A percentile compares a stretch with the other conserved stretches of the same genome.
Conservation (phyloP, 2,888 invertebrate species). For the Petrophora chlorosata region DNA sequence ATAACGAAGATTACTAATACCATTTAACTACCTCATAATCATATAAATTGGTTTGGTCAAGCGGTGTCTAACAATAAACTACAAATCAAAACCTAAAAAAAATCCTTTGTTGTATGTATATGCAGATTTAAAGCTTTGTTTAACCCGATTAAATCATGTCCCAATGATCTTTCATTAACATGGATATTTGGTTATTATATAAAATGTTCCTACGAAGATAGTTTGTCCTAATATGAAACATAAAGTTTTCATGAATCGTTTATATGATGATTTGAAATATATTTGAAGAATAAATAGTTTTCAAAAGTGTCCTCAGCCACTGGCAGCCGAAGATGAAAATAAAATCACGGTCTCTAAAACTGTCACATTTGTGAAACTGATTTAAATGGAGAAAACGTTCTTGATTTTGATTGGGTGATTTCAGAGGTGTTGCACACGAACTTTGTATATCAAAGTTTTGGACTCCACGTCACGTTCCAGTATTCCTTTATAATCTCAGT, state of each 20-base stretch:
- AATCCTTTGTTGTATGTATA: constrained; percentile 9
- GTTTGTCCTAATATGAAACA: constrained; percentile 13
- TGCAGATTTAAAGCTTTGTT: constrained; percentile 36
- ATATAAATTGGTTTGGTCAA: too few species aligned
- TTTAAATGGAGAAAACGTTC: constrained; percentile 21
- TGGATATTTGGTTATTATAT: constrained; percentile 45
- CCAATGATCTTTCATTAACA: constrained; percentile 36
- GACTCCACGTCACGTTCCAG: constrained; percentile 1
- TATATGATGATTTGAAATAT: too few species aligned
- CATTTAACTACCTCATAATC: too few species aligned
- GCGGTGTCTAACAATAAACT: too few species aligned
- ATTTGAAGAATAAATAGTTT: neutral
- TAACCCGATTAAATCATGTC: constrained; percentile 33
- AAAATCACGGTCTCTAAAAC: neutral
- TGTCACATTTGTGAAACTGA: neutral
- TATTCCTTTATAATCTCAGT: constrained; percentile 16
- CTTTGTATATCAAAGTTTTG: constrained; percentile 37
- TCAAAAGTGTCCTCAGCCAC: too few species aligned
- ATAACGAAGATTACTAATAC: too few species aligned
- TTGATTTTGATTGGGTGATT: constrained; percentile 33
- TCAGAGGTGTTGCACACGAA: constrained; percentile 38
- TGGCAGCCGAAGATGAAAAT: too few species aligned
- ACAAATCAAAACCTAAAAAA: too few species aligned
- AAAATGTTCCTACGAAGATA: constrained; percentile 40
- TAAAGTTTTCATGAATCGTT: too few species aligned